Percentiles rank a stretch among this genome's conserved stretches.
Evolutionary conservation across 2,888 invertebrate species (phyloP).

Genomic region (Oligia strigilis): DNA sequence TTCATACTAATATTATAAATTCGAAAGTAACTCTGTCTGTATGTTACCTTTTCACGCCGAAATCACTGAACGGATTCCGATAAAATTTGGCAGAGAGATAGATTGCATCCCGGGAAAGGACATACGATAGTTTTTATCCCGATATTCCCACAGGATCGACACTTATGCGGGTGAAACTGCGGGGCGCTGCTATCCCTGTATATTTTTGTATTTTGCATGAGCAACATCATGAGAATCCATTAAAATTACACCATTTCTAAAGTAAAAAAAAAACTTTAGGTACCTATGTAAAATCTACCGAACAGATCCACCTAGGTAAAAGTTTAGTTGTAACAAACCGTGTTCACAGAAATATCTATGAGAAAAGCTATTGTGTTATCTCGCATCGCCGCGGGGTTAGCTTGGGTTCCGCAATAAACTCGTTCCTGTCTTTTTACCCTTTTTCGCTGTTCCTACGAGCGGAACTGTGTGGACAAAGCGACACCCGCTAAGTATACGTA

Average conservation of each 20-base stretch:
- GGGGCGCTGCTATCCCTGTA: too few relatives aligned
- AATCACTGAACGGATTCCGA: too few relatives aligned
- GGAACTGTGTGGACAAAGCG: slow-evolving; percentile 52
- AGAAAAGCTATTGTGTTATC: slow-evolving; percentile 52
- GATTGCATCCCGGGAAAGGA: too few relatives aligned
- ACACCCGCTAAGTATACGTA: too few relatives aligned
- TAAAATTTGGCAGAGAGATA: too few relatives aligned
- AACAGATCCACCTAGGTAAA: slow-evolving; percentile 6
- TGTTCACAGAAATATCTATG: slow-evolving; percentile 31
- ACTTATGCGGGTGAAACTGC: too few relatives aligned
- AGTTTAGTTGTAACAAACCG: slow-evolving; percentile 24
- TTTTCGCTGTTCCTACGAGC: slow-evolving; percentile 5
- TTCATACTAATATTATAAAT: too few relatives aligned
- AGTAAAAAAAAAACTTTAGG: background rate
- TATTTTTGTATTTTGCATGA: background rate
- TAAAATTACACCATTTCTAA: background rate
- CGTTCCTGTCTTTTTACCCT: slow-evolving; percentile 43
- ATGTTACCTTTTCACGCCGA: too few relatives aligned
- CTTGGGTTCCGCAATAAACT: slow-evolving; percentile 52
- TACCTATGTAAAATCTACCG: background rate
- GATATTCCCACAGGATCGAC: too few relatives aligned
- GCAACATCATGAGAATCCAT: background rate
- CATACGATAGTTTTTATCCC: too few relatives aligned
- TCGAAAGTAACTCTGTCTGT: too few relatives aligned
- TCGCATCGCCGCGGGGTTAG: slow-evolving; percentile 41